phyloP scores from a whole-genome alignment of 1,140 invertebrate species.

The Atta cephalotes region DNA sequence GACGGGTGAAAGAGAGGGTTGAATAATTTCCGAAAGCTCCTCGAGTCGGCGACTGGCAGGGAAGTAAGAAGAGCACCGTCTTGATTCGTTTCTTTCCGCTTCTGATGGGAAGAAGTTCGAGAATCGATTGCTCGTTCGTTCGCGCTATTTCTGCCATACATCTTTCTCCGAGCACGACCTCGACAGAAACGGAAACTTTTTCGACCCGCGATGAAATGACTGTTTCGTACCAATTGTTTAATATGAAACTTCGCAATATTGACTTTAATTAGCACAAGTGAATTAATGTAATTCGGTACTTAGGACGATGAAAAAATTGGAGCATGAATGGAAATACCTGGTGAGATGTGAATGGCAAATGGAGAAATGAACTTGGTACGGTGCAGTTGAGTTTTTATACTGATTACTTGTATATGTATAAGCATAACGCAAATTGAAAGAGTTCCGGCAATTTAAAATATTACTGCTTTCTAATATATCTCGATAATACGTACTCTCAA shows the following conservation, averaged over 20 bases:
- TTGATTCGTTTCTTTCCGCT: constrained; percentile 69
- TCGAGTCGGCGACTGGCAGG: constrained; percentile 41
- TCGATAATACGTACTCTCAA: neutral
- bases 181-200: constrained; percentile 29
- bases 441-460: constrained; percentile 36
- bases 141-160: constrained; percentile 37
- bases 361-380: neutral
- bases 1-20: constrained; percentile 60
- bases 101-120: constrained; percentile 68
- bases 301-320: constrained; percentile 28
- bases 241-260: constrained; percentile 54
- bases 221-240: constrained; percentile 44
- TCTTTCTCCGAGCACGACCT: neutral
- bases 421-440: neutral
- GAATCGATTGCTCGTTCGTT: constrained; percentile 70
- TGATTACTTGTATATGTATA: constrained; percentile 24
- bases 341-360: neutral
- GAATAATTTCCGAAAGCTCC: constrained; percentile 80
- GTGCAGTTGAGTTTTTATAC: constrained; percentile 15
- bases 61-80: constrained; percentile 59
- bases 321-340: constrained; percentile 32
- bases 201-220: constrained; percentile 37
- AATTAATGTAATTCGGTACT: constrained; percentile 37
- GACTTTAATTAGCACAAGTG: constrained; percentile 53
- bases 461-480: neutral